These are phyloP conservation scores for Eristalis arbustorum DNA, from an alignment of 2,888 invertebrate genomes.

Conservation along the genomic window DNA sequence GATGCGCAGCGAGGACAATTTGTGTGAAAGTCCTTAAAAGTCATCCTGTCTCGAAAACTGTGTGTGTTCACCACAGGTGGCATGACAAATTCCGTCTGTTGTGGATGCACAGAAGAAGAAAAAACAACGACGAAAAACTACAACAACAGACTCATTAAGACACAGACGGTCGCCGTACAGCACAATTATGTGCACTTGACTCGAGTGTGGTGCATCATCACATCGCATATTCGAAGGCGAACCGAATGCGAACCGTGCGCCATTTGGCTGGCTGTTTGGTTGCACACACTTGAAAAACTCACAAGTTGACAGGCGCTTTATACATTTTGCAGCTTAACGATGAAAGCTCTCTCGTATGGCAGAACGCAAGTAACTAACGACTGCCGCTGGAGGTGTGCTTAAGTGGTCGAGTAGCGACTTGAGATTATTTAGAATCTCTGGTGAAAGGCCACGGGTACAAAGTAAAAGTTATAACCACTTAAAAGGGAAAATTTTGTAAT, in stretches of 20 bases:
- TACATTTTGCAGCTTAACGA: constrained; percentile 16
- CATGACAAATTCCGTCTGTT: constrained; percentile 54
- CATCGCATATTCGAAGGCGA: constrained; percentile 34
- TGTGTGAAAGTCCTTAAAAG: constrained; percentile 55
- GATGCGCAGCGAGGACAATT: constrained; percentile 53
- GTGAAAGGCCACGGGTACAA: background rate
- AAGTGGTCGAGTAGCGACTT: constrained; percentile 11
- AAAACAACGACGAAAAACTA: background rate
- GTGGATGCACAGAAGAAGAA: constrained; percentile 24
- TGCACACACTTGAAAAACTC: constrained; percentile 28
- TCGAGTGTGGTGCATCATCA: constrained; percentile 46
- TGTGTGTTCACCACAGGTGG: constrained; percentile 66
- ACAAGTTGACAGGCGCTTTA: constrained; percentile 28
- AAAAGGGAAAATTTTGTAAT: background rate
- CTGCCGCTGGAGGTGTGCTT: background rate
- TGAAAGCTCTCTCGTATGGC: constrained; percentile 5
- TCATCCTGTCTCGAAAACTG: constrained; percentile 53
- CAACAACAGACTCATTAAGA: constrained; percentile 59
- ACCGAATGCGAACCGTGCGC: constrained; percentile 20
- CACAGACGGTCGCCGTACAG: constrained; percentile 53
- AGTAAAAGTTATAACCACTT: background rate
- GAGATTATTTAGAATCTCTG: background rate
- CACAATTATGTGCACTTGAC: constrained; percentile 62
- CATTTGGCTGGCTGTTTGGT: constrained; percentile 40
- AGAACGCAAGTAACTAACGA: constrained; percentile 18